Conservation (phyloP, 2,888 invertebrate genomes). For the Bombylius discolor region DNA sequence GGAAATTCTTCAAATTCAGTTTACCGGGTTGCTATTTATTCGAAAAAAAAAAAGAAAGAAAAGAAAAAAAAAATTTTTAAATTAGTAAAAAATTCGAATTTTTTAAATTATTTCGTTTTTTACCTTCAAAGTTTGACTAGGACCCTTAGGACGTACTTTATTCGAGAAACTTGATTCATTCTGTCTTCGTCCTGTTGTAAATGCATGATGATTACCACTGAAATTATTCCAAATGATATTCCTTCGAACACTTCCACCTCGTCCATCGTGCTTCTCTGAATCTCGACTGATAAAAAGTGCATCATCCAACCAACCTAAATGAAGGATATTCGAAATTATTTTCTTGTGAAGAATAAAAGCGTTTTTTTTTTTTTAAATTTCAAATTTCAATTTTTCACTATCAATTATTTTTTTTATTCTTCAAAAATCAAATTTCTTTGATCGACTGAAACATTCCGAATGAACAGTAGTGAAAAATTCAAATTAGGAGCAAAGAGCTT, state of each 20-base stretch:
- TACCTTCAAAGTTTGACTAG: slow-evolving; percentile 54
- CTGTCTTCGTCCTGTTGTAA: slow-evolving; percentile 56
- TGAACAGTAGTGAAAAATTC: no score
- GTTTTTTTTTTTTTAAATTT: no score
- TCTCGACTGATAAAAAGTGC: slow-evolving; percentile 36
- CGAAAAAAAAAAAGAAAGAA: background rate
- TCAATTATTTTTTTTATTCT: no score
- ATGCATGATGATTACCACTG: slow-evolving; percentile 51
- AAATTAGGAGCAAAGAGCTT: no score
- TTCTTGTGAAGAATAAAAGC: no score
- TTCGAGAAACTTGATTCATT: slow-evolving; percentile 37
- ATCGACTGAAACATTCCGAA: no score
- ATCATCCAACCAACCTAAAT: slow-evolving; percentile 42
- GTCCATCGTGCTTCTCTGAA: slow-evolving; percentile 29
- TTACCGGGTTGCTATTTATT: slow-evolving; percentile 67
- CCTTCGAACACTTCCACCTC: slow-evolving; percentile 30
- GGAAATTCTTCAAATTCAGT: slow-evolving; percentile 77
- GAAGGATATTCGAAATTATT: no score
- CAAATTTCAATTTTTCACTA: no score
- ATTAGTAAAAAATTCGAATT: background rate
- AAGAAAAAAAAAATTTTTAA: background rate
- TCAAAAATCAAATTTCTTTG: no score
- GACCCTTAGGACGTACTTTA: slow-evolving; percentile 53
- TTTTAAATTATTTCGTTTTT: background rate
- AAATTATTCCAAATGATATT: slow-evolving; percentile 45